Evolutionary conservation across 2,113 vertebrate genomes (phyloP).

Genomic region (Centrocercus urophasianus): DNA sequence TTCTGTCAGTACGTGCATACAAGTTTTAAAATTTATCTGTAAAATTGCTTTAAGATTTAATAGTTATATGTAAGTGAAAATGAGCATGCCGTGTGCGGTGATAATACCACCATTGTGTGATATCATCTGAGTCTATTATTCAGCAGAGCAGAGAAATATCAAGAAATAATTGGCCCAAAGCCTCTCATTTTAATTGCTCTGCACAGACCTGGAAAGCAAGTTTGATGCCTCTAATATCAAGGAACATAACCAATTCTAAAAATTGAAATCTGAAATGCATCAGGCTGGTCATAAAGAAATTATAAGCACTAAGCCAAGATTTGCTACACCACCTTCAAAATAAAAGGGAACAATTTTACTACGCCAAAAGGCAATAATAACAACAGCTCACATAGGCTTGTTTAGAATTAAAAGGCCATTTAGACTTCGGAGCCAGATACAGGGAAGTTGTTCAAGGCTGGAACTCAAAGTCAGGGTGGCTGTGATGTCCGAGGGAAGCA

Average conservation of each 20-base stretch:
- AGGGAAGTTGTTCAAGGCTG: background rate
- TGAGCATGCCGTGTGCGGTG: background rate
- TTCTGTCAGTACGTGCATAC: background rate
- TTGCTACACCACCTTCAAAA: background rate
- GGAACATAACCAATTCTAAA: background rate
- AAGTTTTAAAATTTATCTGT: background rate
- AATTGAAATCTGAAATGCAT: slow-evolving; percentile 8
- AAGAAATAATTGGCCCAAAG: slow-evolving; percentile 38
- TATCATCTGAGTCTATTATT: slow-evolving; percentile 29
- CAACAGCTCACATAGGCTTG: background rate
- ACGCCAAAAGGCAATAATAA: background rate
- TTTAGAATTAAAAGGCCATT: background rate
- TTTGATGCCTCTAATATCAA: slow-evolving; percentile 14
- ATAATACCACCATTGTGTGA: slow-evolving; percentile 29
- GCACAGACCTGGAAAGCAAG: slow-evolving; percentile 16
- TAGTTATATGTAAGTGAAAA: slow-evolving; percentile 52
- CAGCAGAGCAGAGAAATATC: slow-evolving; percentile 5
- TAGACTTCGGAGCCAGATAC: background rate
- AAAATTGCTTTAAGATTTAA: slow-evolving; percentile 41
- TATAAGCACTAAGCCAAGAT: background rate
- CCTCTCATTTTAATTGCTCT: slow-evolving; percentile 43
- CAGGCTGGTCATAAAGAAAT: slow-evolving; percentile 7
- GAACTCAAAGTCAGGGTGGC: background rate
- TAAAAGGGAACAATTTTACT: background rate
- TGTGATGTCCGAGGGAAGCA: background rate